phyloP scores from a whole-genome alignment of 2,888 invertebrate genomes.

The Caenorhabditis panamensis region DNA sequence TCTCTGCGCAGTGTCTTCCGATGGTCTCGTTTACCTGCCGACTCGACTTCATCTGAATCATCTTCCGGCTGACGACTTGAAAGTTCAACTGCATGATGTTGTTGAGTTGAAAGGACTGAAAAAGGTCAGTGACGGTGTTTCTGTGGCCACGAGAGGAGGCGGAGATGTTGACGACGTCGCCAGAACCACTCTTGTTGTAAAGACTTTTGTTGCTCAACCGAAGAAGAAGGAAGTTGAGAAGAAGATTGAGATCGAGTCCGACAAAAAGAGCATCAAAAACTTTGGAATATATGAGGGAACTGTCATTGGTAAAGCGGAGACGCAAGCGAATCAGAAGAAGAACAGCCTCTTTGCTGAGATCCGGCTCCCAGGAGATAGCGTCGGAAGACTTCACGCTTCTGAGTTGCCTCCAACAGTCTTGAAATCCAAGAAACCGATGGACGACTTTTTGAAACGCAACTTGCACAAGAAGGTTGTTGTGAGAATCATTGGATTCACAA shows the following conservation, averaged over 20 bases:
- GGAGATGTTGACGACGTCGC: conserved; percentile 53
- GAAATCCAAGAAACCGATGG: conserved; percentile 38
- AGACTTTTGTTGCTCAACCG: conserved; percentile 23
- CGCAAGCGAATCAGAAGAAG: not conserved
- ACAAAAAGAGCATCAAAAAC: conserved; percentile 42
- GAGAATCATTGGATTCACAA: conserved; percentile 58
- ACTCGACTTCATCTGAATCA: conserved; percentile 62
- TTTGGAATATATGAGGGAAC: conserved; percentile 58
- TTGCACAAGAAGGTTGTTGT: conserved; percentile 51
- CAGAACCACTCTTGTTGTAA: conserved; percentile 25
- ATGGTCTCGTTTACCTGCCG: conserved; percentile 54
- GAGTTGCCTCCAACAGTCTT: conserved; percentile 60
- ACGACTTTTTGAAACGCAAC: conserved; percentile 59
- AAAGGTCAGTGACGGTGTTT: conserved; percentile 33
- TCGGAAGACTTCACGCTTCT: conserved; percentile 67
- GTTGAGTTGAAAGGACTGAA: conserved; percentile 31
- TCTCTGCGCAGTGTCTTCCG: conserved; percentile 36
- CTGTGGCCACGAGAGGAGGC: conserved; percentile 35
- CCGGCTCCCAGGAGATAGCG: conserved; percentile 48
- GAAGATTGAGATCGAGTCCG: not conserved
- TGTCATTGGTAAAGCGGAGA: conserved; percentile 17
- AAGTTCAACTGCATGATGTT: conserved; percentile 23
- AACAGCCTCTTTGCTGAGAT: conserved; percentile 47
- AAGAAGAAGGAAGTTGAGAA: not conserved
- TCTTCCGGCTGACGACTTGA: conserved; percentile 40